Evolutionary conservation across 1,140 invertebrate genomes (phyloP), one percentile per base, ranked within the genome.

Genomic region (Amyelois transitella): DNA sequence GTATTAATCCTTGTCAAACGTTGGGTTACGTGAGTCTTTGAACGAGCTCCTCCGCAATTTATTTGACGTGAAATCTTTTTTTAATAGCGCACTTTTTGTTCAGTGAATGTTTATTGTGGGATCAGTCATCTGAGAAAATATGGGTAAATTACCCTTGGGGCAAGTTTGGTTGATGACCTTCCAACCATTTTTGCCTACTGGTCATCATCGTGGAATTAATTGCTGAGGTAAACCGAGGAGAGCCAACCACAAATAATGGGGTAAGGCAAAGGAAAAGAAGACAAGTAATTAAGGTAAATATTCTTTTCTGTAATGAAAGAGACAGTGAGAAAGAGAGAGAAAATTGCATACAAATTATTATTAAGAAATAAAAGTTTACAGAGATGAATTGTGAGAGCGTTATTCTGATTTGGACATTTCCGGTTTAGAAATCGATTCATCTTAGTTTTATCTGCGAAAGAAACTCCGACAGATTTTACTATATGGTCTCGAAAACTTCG

Each of bases 1-100:
- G 19, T 43, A 53, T 53, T 53, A 57, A 50, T 48, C 43, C 20
- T 48, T 52, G 44, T 21, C 43, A 51, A 17, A 44, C 25, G 20
- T 55, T 24, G 25, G 25, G 25, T 32, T 12, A 32, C 25, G 25
- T 6, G 25, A 25, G 43, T 45, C 38, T 57, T 51, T 25, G 18
- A 19, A 20, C 51, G 25, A 32, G 4, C 12, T 10, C 25, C 25
- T 6, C 25, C 25, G 12, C 25, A 12, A 32, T 32, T 32, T 32
- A 32, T 32, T 32, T 32, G 25, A 32, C 25, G 25, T 10, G 25
- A 32, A 32, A 32, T 32, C 25, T 32, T 32, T 32, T 32, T 32
- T 32, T 32, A 32, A 32, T 32, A 12, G 25, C 25, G 25, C 8
- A 32, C 25, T 32, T 32, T 32, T 32, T 32, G 25, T 32, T 32